phyloP scores from a whole-genome alignment of 2,888 invertebrate genomes.

The Glyphotaelius pellucidus region DNA sequence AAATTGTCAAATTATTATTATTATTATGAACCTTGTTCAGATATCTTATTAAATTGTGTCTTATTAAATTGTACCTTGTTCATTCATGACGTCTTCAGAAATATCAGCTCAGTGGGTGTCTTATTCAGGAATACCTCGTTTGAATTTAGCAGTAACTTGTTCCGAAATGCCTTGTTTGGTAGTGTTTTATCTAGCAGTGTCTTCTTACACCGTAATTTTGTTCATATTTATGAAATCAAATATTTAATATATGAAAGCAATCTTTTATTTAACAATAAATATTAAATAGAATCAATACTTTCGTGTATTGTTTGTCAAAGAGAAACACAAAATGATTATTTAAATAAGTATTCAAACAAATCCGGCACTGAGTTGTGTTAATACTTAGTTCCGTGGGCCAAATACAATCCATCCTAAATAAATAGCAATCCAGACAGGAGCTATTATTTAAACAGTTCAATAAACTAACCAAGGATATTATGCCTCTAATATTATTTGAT shows the following conservation, averaged over 20 bases:
- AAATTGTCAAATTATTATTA: too few species aligned
- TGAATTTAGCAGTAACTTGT: too few species aligned
- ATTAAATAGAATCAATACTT: neutral
- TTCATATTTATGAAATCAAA: neutral
- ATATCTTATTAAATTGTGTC: neutral
- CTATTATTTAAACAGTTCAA: neutral
- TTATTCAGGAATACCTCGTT: too few species aligned
- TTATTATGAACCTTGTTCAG: neutral
- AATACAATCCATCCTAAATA: slow-evolving; percentile 8
- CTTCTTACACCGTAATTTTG: neutral
- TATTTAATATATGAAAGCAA: neutral
- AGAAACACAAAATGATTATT: neutral
- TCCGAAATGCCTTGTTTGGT: neutral
- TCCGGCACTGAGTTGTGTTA: neutral
- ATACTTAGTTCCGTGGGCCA: neutral
- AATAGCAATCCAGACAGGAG: neutral
- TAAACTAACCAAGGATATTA: neutral
- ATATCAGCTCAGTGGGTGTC: neutral
- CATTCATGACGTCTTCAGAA: neutral
- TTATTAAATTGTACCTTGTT: neutral
- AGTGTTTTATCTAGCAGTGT: neutral
- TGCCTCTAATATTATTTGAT: neutral
- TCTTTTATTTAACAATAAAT: neutral
- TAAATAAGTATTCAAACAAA: slow-evolving; percentile 18
- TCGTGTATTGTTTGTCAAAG: slow-evolving; percentile 13